Evolutionary conservation across 1,140 invertebrate species (phyloP).

Genomic region (Drosophila kepulauana): DNA sequence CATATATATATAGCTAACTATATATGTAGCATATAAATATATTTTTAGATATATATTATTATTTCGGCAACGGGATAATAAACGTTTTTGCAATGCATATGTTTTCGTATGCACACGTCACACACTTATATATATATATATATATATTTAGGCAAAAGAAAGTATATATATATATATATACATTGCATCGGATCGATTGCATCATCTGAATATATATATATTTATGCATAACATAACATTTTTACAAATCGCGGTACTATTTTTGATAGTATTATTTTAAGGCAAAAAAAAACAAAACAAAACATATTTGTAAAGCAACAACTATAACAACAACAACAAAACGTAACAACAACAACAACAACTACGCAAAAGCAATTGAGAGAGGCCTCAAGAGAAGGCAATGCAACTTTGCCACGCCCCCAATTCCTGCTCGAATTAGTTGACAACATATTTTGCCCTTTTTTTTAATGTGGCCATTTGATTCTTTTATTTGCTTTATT

Average conservation of each 20-base stretch:
- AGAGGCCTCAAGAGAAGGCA: constrained; percentile 5
- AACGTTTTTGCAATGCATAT: constrained; percentile 83
- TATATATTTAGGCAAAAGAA: constrained; percentile 23
- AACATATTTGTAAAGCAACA: constrained; percentile 71
- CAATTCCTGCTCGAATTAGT: neutral
- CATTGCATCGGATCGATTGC: constrained; percentile 35
- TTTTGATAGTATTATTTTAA: constrained; percentile 84
- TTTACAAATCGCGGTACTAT: constrained; percentile 76
- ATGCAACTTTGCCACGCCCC: constrained; percentile 10
- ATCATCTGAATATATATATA: constrained; percentile 61
- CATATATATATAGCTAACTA: constrained; percentile 51
- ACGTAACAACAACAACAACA: constrained; percentile 46
- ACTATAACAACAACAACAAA: constrained; percentile 51
- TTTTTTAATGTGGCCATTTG: constrained; percentile 56
- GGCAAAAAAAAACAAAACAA: constrained; percentile 68
- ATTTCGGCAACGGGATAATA: constrained; percentile 79
- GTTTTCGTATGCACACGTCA: constrained; percentile 84
- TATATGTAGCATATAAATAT: constrained; percentile 82
- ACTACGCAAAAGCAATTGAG: constrained; percentile 29
- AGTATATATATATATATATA: constrained; percentile 40
- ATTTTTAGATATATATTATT: constrained; percentile 84
- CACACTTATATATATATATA: constrained; percentile 26
- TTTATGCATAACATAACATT: constrained; percentile 76
- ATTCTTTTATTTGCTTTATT: constrained; percentile 81
- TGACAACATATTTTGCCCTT: constrained; percentile 5